A percentile compares a stretch with the other conserved stretches of the same genome.
Conservation (phyloP, 2,797 vertebrate species). For the Hippocampus kuda region DNA sequence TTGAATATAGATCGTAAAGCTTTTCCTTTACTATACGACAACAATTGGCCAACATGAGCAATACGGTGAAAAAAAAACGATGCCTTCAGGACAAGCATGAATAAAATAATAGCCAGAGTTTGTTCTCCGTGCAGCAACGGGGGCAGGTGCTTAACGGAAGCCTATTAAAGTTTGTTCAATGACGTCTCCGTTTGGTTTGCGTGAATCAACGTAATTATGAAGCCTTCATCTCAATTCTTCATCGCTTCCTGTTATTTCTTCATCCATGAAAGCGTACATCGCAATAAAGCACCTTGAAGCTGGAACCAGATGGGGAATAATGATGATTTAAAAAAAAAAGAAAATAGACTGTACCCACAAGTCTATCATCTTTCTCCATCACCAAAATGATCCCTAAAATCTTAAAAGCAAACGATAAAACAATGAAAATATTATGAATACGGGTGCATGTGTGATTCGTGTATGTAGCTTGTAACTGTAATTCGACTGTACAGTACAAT, state of each 20-base stretch:
- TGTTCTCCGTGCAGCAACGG: too few species aligned
- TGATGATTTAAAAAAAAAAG: background rate
- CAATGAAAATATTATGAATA: background rate
- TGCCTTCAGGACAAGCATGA: too few species aligned
- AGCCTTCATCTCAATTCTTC: constrained; percentile 15
- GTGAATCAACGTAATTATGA: constrained; percentile 18
- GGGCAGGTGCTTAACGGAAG: too few species aligned
- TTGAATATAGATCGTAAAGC: too few species aligned
- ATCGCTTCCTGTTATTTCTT: constrained; percentile 44
- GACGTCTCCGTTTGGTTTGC: background rate
- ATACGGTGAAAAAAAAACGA: too few species aligned
- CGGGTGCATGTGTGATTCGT: background rate
- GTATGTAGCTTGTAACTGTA: background rate
- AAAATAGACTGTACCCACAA: constrained; percentile 14
- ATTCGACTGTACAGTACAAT: background rate
- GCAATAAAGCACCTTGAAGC: constrained; percentile 9
- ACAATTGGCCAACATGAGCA: too few species aligned
- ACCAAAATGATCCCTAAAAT: background rate
- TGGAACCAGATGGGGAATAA: constrained; percentile 14
- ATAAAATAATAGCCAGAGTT: too few species aligned
- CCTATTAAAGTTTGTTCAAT: too few species aligned
- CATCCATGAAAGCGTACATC: constrained; percentile 6
- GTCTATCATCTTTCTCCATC: constrained; percentile 38
- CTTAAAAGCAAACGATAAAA: background rate
- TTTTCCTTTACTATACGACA: too few species aligned